Evolutionary conservation across 2,888 invertebrate genomes (phyloP), one percentile per base, ranked within the genome.

Genomic region (Operophtera brumata): DNA sequence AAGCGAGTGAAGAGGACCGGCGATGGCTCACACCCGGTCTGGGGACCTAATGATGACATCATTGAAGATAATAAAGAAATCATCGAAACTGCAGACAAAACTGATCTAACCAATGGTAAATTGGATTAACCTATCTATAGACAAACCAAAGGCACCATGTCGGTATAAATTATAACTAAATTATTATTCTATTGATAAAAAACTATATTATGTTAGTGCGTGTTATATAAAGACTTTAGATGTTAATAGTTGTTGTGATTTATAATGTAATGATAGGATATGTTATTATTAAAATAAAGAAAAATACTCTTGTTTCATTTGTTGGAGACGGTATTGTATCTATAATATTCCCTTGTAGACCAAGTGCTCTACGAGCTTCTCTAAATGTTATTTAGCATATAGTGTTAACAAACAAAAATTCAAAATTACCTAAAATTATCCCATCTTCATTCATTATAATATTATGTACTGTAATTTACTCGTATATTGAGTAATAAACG

Each of bases 1-100:
- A 93, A 93, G 69, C 90, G 96, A 37, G 94, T 94, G 0, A 84
- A 92, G 70, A 92, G 95, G 64, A 95, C 95, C 0, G 95, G 95
- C 1, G 95, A 95, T 67, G 95, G 95, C 0, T 91, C 91, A 13
- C 94, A 94, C 70, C 89, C 92, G 10, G 84, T 93, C 13, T 96
- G 95, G 95, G 96, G 96, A 11, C 94, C 93, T 92, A 94, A 93
- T 4, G 94, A 94, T 68, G 91, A 91, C 60, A 92, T 72, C 0
- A 26, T 28, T 11, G 80, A 80, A 39, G 76, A 80, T 10, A 77
- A 74, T 47, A 64, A 67, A 6, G 69, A 65, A 13, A 65, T 65
- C 6, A 69, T 77, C 46, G 13, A 13, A 9, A 76, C 76, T 55
- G 71, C 78, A 8, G 73, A 70, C 7, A 77, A 78, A 70, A 64